Evolutionary conservation across 2,888 invertebrate species (phyloP), one percentile per base, ranked within the genome.

Genomic region (Sclerodermus sp.): DNA sequence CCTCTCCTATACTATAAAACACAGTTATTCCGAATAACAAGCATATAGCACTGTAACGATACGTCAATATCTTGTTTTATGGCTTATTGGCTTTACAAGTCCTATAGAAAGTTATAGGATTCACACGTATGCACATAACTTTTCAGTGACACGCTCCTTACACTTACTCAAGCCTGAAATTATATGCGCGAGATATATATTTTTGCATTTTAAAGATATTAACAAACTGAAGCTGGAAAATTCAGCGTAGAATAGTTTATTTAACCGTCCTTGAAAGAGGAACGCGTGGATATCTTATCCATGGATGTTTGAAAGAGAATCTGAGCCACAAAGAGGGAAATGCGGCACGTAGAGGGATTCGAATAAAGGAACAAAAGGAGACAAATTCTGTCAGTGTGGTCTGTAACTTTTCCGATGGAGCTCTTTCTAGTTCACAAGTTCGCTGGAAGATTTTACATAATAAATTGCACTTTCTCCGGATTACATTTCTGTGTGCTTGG

Each of bases 41-140:
- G 49, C 29, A 49, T 45, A 45, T 23, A 23, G 49, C 45, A 45
- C 44, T 32, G 45, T 49, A 17, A 43, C 45, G 49, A 49, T 45
- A 49, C 42, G 48, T 45, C 49, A 45, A 52, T 52, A 49, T 52
- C 49, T 45, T 49, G 45, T 49, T 39, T 52, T 45, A 49, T 42
- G 39, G 41, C 45, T 45, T 45, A 45, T 52, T 52, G 49, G 41
- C 17, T 52, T 52, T 49, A 52, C 45, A 49, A 52, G 49, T 49
- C 31, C 34, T 45, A 42, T 48, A 44, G 41, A 34, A 47, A 58
- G 44, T 29, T 45, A 34, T 42, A 1, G 16, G 23, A 49, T 39
- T 49, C 23, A 23, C 23, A 8, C 23, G 23, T 23, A 23, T 23
- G n/a, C n/a, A n/a, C n/a, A 23, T 23, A 23, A 23, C 23, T 23